Evolutionary conservation across 2,888 invertebrate species (phyloP).

Genomic region (Epistrophe eligans): DNA sequence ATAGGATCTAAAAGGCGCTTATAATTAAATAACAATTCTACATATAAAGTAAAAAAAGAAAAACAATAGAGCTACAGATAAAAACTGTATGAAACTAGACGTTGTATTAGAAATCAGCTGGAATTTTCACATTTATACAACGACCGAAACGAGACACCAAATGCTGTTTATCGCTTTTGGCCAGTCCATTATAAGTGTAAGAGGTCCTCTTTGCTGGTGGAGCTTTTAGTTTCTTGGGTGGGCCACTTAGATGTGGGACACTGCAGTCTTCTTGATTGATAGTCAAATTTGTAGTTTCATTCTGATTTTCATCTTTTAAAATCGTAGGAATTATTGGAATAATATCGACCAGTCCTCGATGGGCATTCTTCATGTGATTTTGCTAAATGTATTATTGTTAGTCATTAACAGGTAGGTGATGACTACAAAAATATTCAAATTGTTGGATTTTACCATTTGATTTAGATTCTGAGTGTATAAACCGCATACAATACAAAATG

Average conservation of each 20-base stretch:
- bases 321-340: not conserved
- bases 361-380: conserved; percentile 65
- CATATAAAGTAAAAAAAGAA: not conserved
- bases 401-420: not conserved
- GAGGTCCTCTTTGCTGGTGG: not conserved
- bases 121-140: conserved; percentile 65
- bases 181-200: conserved; percentile 7
- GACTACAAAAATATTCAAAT: not conserved
- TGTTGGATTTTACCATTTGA: conserved; percentile 61
- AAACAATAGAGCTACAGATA: not conserved
- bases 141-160: conserved; percentile 66
- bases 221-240: conserved; percentile 31
- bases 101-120: conserved; percentile 39
- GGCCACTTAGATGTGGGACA: not conserved
- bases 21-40: conserved; percentile 13
- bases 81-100: not conserved
- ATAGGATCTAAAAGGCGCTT: not conserved
- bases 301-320: conserved; percentile 20
- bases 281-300: not conserved
- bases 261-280: not conserved
- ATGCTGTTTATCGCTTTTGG: conserved; percentile 30
- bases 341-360: conserved; percentile 49
- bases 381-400: conserved; percentile 32
- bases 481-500: conserved; percentile 67
- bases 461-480: conserved; percentile 48